Evolutionary conservation across 1,140 invertebrate genomes (phyloP).

Genomic region (Sarcophaga peregrina): DNA sequence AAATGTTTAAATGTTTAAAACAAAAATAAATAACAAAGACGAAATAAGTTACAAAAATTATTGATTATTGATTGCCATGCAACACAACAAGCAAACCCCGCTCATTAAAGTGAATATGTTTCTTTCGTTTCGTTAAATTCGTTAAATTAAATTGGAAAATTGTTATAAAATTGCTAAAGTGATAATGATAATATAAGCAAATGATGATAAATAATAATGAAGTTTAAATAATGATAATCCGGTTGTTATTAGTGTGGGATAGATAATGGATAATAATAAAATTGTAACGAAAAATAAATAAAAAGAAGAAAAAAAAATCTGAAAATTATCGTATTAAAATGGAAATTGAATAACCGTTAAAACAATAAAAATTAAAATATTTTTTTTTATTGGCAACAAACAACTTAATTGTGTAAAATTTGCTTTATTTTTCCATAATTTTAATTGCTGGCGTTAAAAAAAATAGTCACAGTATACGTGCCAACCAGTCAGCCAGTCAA

Average conservation of each 20-base stretch:
- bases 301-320: too few relatives aligned
- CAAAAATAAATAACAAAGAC: background rate
- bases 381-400: background rate
- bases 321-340: background rate
- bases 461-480: background rate
- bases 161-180: constrained; percentile 3
- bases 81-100: background rate
- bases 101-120: background rate
- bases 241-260: too few relatives aligned
- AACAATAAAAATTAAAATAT: background rate
- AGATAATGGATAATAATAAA: constrained; percentile 9
- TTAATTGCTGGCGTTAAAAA: background rate
- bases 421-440: background rate
- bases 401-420: constrained; percentile 11
- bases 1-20: background rate
- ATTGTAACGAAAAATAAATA: background rate
- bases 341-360: background rate
- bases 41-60: background rate
- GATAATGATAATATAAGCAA: background rate
- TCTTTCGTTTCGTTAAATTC: background rate
- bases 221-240: background rate
- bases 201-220: constrained; percentile 19
- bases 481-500: background rate
- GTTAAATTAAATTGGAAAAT: constrained; percentile 10
- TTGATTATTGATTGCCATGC: background rate